phyloP scores from a whole-genome alignment of 2,797 vertebrate species.

The Tragopan temminckii region DNA sequence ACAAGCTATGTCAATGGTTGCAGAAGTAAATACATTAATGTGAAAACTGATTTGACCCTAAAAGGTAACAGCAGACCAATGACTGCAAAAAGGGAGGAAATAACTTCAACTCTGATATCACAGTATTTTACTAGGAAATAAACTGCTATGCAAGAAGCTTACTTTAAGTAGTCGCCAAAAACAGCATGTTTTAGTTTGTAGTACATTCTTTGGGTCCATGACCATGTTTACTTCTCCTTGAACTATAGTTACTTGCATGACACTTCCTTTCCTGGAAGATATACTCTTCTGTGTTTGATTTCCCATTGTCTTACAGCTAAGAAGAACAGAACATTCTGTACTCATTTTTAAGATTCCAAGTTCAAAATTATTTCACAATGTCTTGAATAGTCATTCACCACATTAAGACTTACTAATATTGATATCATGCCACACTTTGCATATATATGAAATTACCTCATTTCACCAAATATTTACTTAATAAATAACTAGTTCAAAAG shows the following conservation, averaged over 20 bases:
- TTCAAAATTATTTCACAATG: background rate
- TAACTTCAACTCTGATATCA: background rate
- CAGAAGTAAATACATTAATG: background rate
- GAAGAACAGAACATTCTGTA: background rate
- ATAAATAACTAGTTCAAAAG: background rate
- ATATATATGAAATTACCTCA: background rate
- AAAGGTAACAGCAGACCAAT: background rate
- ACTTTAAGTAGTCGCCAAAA: background rate
- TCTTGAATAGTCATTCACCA: background rate
- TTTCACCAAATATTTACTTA: background rate
- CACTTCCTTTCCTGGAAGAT: background rate
- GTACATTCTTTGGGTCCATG: background rate
- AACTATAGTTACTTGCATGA: background rate
- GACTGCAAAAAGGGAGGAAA: background rate
- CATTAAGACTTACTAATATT: background rate
- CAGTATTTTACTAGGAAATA: background rate
- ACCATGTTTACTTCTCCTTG: background rate
- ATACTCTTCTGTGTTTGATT: background rate
- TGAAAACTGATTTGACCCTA: background rate
- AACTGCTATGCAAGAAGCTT: background rate
- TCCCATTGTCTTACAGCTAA: background rate
- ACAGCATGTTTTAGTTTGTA: background rate
- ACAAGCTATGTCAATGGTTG: slow-evolving; percentile 12
- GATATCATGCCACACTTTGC: background rate
- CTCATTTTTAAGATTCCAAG: background rate